Evolutionary conservation across 2,888 invertebrate species (phyloP).

Genomic region (Drosophila paranaensis): DNA sequence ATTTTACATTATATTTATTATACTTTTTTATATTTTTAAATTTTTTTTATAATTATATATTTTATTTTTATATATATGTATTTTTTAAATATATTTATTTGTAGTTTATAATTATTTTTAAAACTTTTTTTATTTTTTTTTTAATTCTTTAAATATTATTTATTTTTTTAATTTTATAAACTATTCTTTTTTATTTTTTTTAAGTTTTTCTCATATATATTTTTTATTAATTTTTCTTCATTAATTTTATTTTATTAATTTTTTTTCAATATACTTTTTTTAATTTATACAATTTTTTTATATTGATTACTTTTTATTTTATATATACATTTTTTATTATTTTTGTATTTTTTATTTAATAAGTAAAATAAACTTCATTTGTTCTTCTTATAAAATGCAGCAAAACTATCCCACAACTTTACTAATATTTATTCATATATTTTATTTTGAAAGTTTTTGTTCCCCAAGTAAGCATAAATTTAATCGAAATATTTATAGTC

Average conservation of each 20-base stretch:
- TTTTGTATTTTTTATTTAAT: neutral
- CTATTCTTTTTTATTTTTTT: neutral
- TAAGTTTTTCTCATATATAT: no score
- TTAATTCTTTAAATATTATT: no score
- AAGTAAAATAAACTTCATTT: neutral
- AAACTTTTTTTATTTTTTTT: no score
- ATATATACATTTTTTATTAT: neutral
- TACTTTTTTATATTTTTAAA: no score
- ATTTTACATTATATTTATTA: no score
- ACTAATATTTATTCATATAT: neutral
- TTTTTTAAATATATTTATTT: no score
- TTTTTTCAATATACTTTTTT: no score
- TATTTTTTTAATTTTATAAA: neutral
- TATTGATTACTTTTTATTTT: no score
- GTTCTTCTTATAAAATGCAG: neutral
- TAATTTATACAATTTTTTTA: neutral
- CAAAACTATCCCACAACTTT: neutral
- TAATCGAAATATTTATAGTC: neutral
- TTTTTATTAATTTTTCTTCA: neutral
- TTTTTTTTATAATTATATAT: no score
- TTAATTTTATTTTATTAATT: neutral
- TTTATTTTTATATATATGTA: no score
- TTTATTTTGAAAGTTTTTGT: neutral
- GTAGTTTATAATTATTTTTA: no score
- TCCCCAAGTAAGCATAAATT: neutral